Evolutionary conservation across 2,113 vertebrate genomes (phyloP).

Genomic region (Aptenodytes patagonicus): DNA sequence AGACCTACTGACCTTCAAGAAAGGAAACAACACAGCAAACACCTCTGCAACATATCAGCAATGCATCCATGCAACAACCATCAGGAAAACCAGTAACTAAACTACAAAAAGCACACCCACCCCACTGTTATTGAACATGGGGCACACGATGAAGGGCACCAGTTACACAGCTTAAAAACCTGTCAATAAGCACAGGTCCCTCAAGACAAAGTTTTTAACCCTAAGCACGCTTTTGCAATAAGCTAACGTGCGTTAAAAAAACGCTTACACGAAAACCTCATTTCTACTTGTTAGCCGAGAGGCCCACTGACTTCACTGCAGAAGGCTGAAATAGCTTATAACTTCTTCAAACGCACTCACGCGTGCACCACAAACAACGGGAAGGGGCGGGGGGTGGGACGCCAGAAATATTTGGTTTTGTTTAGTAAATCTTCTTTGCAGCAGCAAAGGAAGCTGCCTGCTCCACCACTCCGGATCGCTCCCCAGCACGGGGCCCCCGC

Average conservation of each 20-base stretch:
- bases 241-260: rapidly evolving
- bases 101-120: not conserved
- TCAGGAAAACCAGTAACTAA: rapidly evolving
- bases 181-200: not conserved
- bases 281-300: rapidly evolving
- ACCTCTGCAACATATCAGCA: not conserved
- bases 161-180: not conserved
- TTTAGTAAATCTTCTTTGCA: too few relatives aligned
- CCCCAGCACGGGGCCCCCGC: not conserved
- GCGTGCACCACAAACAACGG: not conserved
- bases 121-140: rapidly evolving
- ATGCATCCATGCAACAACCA: rapidly evolving
- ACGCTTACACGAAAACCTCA: rapidly evolving
- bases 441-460: not conserved
- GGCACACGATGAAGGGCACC: rapidly evolving
- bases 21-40: not conserved
- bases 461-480: not conserved
- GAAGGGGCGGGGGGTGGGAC: too few relatives aligned
- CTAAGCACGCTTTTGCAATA: rapidly evolving
- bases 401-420: rapidly evolving
- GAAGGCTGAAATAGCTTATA: rapidly evolving
- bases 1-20: not conserved
- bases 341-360: not conserved
- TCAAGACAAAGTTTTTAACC: not conserved
- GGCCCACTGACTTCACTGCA: rapidly evolving